Conservation (phyloP, 2,797 vertebrate species). For the Neosilurus mollespiculum region DNA sequence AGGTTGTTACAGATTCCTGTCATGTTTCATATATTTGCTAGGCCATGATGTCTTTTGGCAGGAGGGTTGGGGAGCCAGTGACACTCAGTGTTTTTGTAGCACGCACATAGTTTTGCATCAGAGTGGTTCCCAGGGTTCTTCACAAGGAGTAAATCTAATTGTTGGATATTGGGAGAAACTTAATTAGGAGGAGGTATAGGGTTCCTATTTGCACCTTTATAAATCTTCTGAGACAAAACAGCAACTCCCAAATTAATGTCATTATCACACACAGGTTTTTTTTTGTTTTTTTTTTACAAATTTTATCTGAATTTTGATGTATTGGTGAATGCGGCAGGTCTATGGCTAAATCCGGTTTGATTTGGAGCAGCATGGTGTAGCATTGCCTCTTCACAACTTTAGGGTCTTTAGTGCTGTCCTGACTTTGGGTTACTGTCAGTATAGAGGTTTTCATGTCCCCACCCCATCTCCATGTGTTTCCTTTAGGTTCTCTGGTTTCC, state of each 20-base stretch:
- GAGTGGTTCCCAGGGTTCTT: constrained; percentile 1
- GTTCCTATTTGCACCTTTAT: neutral
- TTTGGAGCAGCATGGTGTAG: neutral
- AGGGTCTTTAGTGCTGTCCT: neutral
- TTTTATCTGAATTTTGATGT: neutral
- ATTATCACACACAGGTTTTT: no score
- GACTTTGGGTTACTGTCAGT: neutral
- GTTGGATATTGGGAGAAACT: neutral
- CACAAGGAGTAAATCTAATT: neutral
- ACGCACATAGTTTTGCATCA: neutral
- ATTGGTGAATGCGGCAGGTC: neutral
- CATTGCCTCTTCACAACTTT: neutral
- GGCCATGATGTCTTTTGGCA: constrained; percentile 48
- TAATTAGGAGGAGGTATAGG: neutral
- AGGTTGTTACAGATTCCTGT: constrained; percentile 68
- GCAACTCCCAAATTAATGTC: neutral
- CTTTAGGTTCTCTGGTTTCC: neutral
- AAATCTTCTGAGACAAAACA: neutral
- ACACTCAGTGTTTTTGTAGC: neutral
- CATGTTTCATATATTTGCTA: constrained; percentile 69
- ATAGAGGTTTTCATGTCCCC: neutral
- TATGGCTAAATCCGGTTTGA: neutral
- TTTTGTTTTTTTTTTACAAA: neutral
- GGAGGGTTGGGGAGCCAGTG: neutral
- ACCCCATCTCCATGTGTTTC: neutral